Evolutionary conservation across 2,888 invertebrate species (phyloP).

Genomic region (Leptothorax acervorum): DNA sequence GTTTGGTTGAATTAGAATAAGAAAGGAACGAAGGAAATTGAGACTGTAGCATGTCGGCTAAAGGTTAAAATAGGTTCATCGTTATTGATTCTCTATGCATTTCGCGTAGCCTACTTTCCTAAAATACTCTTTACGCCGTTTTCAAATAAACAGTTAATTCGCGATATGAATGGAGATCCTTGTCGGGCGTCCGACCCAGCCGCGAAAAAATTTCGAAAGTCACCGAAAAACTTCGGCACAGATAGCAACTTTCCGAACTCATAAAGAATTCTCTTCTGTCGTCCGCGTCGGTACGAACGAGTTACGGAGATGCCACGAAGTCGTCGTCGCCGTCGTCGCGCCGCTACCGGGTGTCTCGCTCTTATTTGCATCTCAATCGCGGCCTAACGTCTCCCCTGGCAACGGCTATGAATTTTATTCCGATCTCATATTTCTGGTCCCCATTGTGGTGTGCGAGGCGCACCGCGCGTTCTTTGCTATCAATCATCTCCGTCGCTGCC

Average conservation of each 20-base stretch:
- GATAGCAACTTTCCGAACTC: conserved; percentile 48
- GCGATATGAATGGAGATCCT: conserved; percentile 16
- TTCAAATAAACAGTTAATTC: conserved; percentile 25
- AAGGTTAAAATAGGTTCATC: not conserved
- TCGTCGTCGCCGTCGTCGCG: not conserved
- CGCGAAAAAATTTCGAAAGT: conserved; percentile 19
- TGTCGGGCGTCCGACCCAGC: not conserved
- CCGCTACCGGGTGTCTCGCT: conserved; percentile 57
- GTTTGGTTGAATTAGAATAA: not conserved
- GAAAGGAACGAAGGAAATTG: not conserved
- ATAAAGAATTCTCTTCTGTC: conserved; percentile 45
- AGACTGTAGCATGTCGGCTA: not conserved
- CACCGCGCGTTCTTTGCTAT: conserved; percentile 62
- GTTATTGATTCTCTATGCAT: conserved; percentile 9
- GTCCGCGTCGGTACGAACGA: conserved; percentile 33
- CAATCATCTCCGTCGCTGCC: conserved; percentile 69
- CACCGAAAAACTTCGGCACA: conserved; percentile 23
- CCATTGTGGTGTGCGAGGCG: conserved; percentile 59
- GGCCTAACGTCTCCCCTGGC: conserved; percentile 63
- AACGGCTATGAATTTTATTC: conserved; percentile 72
- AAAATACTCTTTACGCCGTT: conserved; percentile 27
- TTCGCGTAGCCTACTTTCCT: conserved; percentile 5
- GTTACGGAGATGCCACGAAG: conserved; percentile 51
- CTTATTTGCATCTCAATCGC: conserved; percentile 76
- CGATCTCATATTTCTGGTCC: conserved; percentile 66